phyloP scores from a whole-genome alignment of 2,888 invertebrate genomes.

The Mesorhabditis belari region DNA sequence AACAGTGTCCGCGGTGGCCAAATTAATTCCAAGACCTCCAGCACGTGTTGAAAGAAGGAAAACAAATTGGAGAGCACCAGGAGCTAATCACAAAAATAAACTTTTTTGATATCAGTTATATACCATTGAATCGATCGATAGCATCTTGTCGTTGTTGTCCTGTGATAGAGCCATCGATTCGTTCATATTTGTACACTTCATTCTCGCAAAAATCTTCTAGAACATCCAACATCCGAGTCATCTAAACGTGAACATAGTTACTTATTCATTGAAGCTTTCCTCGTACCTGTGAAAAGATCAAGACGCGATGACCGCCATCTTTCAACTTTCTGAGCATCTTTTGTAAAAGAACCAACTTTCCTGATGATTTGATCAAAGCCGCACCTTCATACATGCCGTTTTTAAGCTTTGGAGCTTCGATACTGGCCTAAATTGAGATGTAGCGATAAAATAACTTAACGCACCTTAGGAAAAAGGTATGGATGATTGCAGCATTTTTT shows the following conservation, averaged over 20 bases:
- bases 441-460: no score
- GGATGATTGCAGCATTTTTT: conserved; percentile 99
- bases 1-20: conserved; percentile 97
- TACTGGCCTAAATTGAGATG: no score
- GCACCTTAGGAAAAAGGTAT: conserved; percentile 93
- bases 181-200: conserved; percentile 92
- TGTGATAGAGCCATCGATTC: conserved; percentile 97
- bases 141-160: conserved; percentile 91
- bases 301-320: conserved; percentile 82
- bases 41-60: conserved; percentile 92
- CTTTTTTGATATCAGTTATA: no score
- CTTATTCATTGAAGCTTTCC: no score
- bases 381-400: conserved; percentile 70
- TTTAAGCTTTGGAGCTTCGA: conserved; percentile 56
- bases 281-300: conserved; percentile 93
- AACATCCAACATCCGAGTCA: conserved; percentile 81
- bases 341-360: conserved; percentile 82
- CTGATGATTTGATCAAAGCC: conserved; percentile 82
- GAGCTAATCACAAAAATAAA: no score
- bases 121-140: conserved; percentile 97
- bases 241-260: background rate
- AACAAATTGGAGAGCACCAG: conserved; percentile 85
- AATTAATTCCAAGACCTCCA: conserved; percentile 93
- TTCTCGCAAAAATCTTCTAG: conserved; percentile 97
- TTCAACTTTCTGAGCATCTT: conserved; percentile 86